These are phyloP conservation scores for Campoplex capitator DNA, from an alignment of 2,888 invertebrate genomes.

Conservation along the genomic window DNA sequence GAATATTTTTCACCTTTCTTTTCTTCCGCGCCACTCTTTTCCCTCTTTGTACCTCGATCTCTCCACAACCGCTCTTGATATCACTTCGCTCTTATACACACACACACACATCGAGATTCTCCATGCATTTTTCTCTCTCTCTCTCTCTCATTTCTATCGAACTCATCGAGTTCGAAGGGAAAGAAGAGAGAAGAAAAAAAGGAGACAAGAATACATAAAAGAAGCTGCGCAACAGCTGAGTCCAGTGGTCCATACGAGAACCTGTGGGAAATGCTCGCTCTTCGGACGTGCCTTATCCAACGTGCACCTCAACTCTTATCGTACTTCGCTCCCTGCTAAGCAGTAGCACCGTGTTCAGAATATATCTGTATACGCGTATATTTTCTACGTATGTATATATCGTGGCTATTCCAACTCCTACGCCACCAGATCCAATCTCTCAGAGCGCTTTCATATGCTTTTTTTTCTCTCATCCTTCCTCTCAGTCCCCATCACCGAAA, in stretches of 20 bases:
- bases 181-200: slow-evolving; percentile 14
- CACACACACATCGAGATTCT: slow-evolving; percentile 60
- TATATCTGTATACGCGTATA: neutral
- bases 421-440: slow-evolving; percentile 54
- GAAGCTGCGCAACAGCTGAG: slow-evolving; percentile 27
- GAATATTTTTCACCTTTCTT: slow-evolving; percentile 68
- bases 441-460: slow-evolving; percentile 5
- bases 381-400: neutral
- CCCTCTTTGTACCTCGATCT: slow-evolving; percentile 62
- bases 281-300: slow-evolving; percentile 70
- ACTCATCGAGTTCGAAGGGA: slow-evolving; percentile 23
- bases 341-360: slow-evolving; percentile 41
- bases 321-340: slow-evolving; percentile 59
- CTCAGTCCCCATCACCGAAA: slow-evolving; percentile 38
- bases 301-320: slow-evolving; percentile 65
- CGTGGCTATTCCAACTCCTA: slow-evolving; percentile 50
- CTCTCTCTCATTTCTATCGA: slow-evolving; percentile 11
- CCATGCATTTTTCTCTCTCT: slow-evolving; percentile 1
- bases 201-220: slow-evolving; percentile 11
- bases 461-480: slow-evolving; percentile 26
- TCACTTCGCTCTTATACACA: slow-evolving; percentile 63
- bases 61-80: slow-evolving; percentile 69
- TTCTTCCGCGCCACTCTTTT: slow-evolving; percentile 57
- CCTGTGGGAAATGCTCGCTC: slow-evolving; percentile 70
- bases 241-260: slow-evolving; percentile 46